Conservation (phyloP, 2,888 invertebrate genomes). For the Nemurella pictetii region DNA sequence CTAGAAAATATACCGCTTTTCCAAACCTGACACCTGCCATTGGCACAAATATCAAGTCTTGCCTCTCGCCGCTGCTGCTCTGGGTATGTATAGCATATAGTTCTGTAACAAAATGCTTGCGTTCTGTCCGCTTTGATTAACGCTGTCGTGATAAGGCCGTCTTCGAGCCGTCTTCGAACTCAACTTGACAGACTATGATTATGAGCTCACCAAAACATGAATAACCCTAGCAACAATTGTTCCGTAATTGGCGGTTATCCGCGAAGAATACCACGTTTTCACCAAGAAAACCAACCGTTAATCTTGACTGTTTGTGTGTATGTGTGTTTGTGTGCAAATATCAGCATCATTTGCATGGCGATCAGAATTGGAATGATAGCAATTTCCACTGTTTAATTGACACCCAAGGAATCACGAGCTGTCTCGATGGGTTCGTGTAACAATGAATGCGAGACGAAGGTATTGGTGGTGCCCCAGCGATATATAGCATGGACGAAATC, state of each 20-base stretch:
- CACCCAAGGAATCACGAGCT: constrained; percentile 11
- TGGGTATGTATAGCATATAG: too few relatives aligned
- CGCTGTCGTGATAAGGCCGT: neutral
- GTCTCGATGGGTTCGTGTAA: neutral
- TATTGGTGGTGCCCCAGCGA: neutral
- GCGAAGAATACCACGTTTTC: constrained; percentile 1
- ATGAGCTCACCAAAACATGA: neutral
- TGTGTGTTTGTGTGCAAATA: neutral
- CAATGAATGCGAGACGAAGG: neutral
- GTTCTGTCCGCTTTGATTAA: neutral
- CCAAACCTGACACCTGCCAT: neutral
- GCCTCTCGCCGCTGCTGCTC: neutral
- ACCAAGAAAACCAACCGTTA: neutral
- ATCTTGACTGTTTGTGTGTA: too few relatives aligned
- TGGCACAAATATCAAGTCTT: neutral
- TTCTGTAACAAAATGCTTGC: neutral
- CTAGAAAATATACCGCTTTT: neutral
- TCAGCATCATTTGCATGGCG: neutral
- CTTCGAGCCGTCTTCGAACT: neutral
- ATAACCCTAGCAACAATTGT: neutral
- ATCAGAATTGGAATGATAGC: neutral
- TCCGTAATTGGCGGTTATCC: neutral
- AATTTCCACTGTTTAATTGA: neutral
- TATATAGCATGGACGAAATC: constrained; percentile 1
- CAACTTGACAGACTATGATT: constrained; percentile 12